Percentiles rank a stretch among this genome's conserved stretches.
Evolutionary conservation across 2,113 vertebrate species (phyloP).

Genomic region (Galbula dea): DNA sequence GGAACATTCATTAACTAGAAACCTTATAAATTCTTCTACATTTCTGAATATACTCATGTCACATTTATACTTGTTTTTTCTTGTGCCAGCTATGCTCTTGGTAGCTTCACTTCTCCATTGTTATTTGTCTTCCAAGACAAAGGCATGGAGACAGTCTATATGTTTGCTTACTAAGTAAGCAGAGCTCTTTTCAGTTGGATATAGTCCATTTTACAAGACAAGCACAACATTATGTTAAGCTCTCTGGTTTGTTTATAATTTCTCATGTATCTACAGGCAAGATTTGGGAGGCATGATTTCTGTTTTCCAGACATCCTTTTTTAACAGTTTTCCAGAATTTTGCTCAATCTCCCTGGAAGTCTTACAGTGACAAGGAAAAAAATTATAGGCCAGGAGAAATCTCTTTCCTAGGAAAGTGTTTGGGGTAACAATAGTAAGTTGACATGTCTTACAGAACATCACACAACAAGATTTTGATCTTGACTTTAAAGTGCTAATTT

Average conservation of each 20-base stretch:
- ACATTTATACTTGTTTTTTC: not conserved
- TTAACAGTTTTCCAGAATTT: not conserved
- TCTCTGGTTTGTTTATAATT: not conserved
- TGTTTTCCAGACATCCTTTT: not conserved
- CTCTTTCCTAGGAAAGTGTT: not conserved
- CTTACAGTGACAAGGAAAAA: not conserved
- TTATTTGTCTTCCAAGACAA: not conserved
- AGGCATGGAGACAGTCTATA: not conserved
- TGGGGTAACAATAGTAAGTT: not conserved
- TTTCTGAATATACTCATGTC: not conserved
- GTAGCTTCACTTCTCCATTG: not conserved
- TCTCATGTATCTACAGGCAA: not conserved
- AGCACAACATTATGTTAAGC: not conserved
- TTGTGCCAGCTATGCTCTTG: not conserved
- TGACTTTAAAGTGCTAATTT: not conserved
- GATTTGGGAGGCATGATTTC: not conserved
- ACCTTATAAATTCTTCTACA: not conserved
- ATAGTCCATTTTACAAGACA: not conserved
- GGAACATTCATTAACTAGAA: not conserved
- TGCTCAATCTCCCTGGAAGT: not conserved
- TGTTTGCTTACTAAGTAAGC: not conserved
- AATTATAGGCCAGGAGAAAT: not conserved
- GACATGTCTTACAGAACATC: not conserved
- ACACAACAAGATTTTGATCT: not conserved
- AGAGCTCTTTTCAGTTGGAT: not conserved